phyloP scores from a whole-genome alignment of 2,113 vertebrate genomes.

The Oreocharis arfaki region DNA sequence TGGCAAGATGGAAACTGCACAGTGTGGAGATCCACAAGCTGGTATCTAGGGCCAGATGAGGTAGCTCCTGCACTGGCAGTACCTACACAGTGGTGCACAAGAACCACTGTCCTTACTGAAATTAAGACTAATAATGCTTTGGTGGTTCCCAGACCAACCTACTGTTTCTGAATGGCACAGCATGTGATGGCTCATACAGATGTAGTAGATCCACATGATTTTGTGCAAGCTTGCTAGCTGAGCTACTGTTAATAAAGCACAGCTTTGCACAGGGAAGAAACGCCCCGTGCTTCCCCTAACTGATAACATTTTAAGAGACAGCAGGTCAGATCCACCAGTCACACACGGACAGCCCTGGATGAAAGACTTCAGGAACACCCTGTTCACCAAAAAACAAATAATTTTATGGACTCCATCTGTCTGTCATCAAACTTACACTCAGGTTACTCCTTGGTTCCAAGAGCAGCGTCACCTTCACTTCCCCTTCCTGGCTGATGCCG shows the following conservation, averaged over 20 bases:
- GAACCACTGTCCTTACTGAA: background rate
- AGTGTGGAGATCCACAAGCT: background rate
- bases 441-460: constrained; percentile 90
- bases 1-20: background rate
- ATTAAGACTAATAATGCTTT: background rate
- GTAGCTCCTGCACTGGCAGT: background rate
- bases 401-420: background rate
- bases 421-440: constrained; percentile 76
- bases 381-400: background rate
- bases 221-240: background rate
- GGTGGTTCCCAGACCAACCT: background rate
- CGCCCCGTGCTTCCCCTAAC: background rate
- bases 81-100: background rate
- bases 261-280: background rate
- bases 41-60: background rate
- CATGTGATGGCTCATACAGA: background rate
- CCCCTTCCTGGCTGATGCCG: constrained; percentile 69
- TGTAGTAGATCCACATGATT: background rate
- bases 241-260: background rate
- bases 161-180: background rate
- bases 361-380: background rate
- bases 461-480: constrained; percentile 77
- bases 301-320: background rate
- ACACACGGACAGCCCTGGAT: background rate
- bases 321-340: background rate